Conservation (phyloP, 2,888 invertebrate genomes). For the Barypeithes pellucidus region DNA sequence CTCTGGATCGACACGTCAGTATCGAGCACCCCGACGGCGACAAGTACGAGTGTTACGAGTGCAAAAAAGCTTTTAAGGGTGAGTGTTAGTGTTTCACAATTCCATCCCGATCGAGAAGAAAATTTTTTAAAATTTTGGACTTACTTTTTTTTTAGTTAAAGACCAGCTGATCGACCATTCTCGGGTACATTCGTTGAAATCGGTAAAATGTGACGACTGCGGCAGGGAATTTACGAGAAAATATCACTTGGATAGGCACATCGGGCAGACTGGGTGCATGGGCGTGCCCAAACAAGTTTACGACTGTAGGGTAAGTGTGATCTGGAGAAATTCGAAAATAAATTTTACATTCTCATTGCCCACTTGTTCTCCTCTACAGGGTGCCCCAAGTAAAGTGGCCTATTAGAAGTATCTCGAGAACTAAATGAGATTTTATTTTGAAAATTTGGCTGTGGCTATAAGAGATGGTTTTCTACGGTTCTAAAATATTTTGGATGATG, state of each 20-base stretch:
- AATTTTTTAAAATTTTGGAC: no score
- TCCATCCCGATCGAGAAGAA: no score
- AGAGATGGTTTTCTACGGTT: no score
- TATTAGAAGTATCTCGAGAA: no score
- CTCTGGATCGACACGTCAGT: constrained; percentile 78
- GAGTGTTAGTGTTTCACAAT: constrained; percentile 1
- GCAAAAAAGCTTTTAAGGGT: constrained; percentile 65
- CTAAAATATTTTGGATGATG: no score
- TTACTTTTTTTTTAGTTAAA: constrained; percentile 65
- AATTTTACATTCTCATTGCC: no score
- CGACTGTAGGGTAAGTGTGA: constrained; percentile 73
- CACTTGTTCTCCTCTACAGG: no score
- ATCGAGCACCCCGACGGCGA: constrained; percentile 80
- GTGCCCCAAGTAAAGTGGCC: no score
- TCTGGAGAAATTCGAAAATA: no score
- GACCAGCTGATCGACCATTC: constrained; percentile 79
- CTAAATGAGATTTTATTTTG: no score
- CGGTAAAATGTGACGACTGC: constrained; percentile 80
- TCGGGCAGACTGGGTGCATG: constrained; percentile 80
- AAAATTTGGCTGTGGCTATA: no score
- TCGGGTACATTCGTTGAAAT: constrained; percentile 77
- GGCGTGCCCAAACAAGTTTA: constrained; percentile 73
- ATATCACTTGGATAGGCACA: constrained; percentile 83
- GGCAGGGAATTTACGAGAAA: constrained; percentile 82
- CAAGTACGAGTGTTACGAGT: constrained; percentile 78